Evolutionary conservation across 2,113 vertebrate genomes (phyloP).

Genomic region (Uria aalge): DNA sequence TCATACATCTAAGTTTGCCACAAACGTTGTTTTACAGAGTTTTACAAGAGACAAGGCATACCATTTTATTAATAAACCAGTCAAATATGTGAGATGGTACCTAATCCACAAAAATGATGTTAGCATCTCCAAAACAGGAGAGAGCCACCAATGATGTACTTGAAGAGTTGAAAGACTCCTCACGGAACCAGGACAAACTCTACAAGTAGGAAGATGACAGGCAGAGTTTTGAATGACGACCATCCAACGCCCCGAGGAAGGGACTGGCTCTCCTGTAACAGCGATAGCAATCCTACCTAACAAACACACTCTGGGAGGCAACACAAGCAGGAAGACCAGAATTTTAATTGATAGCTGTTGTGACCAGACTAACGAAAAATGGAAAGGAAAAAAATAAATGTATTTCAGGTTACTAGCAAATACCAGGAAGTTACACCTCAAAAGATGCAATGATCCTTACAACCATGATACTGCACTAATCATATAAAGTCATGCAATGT

Average conservation of each 20-base stretch:
- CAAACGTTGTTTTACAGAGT: neutral
- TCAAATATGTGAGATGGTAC: neutral
- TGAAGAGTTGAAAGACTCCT: neutral
- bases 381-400: neutral
- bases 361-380: neutral
- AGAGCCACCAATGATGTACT: neutral
- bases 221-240: neutral
- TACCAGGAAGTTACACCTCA: neutral
- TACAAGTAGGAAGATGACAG: neutral
- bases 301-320: neutral
- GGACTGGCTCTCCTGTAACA: neutral
- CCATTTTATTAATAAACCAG: neutral
- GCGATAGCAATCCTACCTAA: neutral
- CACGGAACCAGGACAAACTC: neutral
- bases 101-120: neutral
- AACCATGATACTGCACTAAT: neutral
- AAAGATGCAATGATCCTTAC: neutral
- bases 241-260: accelerated
- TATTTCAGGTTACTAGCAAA: neutral
- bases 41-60: neutral
- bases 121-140: neutral
- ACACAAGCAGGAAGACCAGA: neutral
- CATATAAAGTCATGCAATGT: neutral
- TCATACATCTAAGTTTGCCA: neutral
- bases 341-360: neutral